Conservation (phyloP, 2,113 vertebrate species). For the Acanthochromis polyacanthus region DNA sequence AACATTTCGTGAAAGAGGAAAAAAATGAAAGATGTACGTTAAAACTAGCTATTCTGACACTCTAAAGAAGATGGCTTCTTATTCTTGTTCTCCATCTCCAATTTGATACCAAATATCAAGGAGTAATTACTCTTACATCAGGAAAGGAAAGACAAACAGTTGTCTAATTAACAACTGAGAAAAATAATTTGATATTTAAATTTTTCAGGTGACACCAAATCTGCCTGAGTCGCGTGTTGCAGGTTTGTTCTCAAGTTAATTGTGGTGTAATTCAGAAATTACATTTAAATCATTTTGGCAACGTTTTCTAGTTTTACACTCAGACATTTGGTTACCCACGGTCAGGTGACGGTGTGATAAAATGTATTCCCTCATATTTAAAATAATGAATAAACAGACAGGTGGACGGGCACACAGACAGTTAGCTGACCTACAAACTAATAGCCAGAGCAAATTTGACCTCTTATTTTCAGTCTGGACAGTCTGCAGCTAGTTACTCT, state of each 20-base stretch:
- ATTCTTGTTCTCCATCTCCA: not conserved
- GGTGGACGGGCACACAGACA: not conserved
- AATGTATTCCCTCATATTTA: not conserved
- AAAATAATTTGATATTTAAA: too few species aligned
- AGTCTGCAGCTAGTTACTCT: constrained; percentile 59
- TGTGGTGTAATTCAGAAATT: not conserved
- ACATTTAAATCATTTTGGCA: not conserved
- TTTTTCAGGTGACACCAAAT: not conserved
- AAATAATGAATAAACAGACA: constrained; percentile 4
- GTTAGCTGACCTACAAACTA: constrained; percentile 6
- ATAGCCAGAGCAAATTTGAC: constrained; percentile 32
- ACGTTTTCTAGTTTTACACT: not conserved
- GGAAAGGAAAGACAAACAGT: too few species aligned
- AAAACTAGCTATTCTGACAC: constrained; percentile 13
- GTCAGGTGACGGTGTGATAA: not conserved
- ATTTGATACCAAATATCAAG: not conserved
- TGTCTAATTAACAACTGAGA: too few species aligned
- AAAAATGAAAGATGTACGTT: constrained; percentile 8
- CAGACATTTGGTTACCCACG: not conserved
- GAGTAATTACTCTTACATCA: too few species aligned
- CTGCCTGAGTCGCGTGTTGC: not conserved
- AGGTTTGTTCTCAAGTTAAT: not conserved
- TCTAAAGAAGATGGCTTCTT: not conserved
- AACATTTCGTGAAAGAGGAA: constrained; percentile 29
- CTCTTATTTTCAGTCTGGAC: constrained; percentile 18